A percentile compares a stretch with the other conserved stretches of the same genome.
Evolutionary conservation across 30 jellyfish, hydroid and myxozoan genomes (phyloP).

Genomic region (Aurelia aurita complex sp. Pacific): DNA sequence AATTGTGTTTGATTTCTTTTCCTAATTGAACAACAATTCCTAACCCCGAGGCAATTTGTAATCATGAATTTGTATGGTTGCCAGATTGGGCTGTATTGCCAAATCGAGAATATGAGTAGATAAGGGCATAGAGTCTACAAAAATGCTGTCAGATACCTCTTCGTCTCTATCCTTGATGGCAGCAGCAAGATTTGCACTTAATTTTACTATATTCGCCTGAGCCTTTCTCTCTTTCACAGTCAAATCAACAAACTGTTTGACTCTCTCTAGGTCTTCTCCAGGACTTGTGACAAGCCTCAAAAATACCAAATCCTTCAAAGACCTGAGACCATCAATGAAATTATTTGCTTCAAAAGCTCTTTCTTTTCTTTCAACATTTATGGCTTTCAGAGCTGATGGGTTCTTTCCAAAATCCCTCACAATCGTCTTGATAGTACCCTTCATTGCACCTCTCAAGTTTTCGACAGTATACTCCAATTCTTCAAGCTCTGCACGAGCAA

Average conservation of each 20-base stretch:
- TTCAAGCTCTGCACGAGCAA: slow-evolving; percentile 54
- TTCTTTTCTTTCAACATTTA: slow-evolving; percentile 77
- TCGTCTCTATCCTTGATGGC: slow-evolving; percentile 70
- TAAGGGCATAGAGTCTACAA: no score
- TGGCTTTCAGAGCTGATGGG: slow-evolving; percentile 76
- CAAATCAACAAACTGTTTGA: slow-evolving; percentile 58
- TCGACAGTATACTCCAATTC: slow-evolving; percentile 36
- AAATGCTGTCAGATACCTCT: slow-evolving; percentile 23
- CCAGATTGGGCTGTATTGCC: no score
- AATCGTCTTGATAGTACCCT: slow-evolving; percentile 43
- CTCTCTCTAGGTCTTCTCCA: slow-evolving; percentile 83
- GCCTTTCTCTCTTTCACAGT: slow-evolving; percentile 69
- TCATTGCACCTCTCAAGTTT: slow-evolving; percentile 25
- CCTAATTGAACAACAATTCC: no score
- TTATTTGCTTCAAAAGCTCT: slow-evolving; percentile 87
- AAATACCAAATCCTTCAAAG: slow-evolving; percentile 67
- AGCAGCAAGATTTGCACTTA: slow-evolving; percentile 49
- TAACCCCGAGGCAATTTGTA: no score
- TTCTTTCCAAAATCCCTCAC: slow-evolving; percentile 76
- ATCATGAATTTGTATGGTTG: no score
- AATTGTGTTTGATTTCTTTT: no score
- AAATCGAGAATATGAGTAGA: no score
- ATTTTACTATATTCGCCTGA: slow-evolving; percentile 58
- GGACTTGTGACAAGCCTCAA: slow-evolving; percentile 77
- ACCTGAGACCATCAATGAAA: slow-evolving; percentile 51